Evolutionary conservation across 2,113 vertebrate species (phyloP), one percentile per base, ranked within the genome.

Genomic region (Dipodomys ordii): DNA sequence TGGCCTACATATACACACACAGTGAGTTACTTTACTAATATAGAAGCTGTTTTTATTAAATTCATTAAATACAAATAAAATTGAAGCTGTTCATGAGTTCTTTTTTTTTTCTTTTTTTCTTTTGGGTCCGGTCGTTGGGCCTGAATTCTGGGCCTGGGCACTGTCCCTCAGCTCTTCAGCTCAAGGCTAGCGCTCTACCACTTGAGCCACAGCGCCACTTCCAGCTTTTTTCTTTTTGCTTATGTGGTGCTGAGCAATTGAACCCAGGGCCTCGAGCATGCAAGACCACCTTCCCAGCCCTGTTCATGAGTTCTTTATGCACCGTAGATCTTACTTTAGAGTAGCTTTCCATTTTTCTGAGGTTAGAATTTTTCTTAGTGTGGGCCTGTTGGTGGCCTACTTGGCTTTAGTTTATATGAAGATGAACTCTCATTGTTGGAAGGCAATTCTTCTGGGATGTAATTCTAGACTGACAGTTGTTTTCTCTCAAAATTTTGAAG

Each of bases 261-360:
- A 39, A 39, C 35, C 35, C 35, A 39, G 35, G 35, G 35, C 35
- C 4, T 39, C 4, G 35, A 39, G 35, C 35, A 39, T 39, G 35
- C 35, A 39, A 39, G 35, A 4, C 35, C 35, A 39, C 35, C 35
- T 39, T 39, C 35, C 35, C 35, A 39, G 35, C 35, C 35, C 73
- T 72, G 20, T 44, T 62, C 25, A 23, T 95, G 67, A 49, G 67
- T 19, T 68, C 4, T 82, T 62, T 8, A 2, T n/a, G 8, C 18
- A 73, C 22, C 28, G 84, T 62, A 81, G 30, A 16, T 81, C 20
- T 65, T 74, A 65, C 6, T 22, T 92, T 27, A 32, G 57, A 78
- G 82, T 87, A 80, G 46, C 28, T 86, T 88, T 62, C 22, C 27
- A 85, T 89, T 88, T 62, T 88, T 64, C 82, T 72, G 23, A 67